Evolutionary conservation across 2,797 vertebrate species (phyloP), one percentile per base, ranked within the genome.

Genomic region (Poeciliopsis gracilis): DNA sequence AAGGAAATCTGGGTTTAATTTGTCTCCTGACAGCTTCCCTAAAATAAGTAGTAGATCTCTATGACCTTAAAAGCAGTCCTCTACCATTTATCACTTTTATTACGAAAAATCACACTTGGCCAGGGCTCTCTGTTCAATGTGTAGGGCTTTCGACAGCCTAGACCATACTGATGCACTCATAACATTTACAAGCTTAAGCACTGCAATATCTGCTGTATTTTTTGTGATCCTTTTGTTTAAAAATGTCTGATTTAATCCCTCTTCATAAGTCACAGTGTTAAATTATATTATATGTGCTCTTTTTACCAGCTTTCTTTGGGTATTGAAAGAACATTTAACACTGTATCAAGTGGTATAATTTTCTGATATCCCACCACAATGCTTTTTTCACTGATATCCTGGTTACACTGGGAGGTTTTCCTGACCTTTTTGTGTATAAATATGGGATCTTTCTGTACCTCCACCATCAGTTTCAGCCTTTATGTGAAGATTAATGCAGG

Each of bases 31-130:
- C 88, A 88, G 63, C 84, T 83, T 84, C 79, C 73, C 47, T 78
- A 73, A 72, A 89, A 83, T 78, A 76, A 33, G 85, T 83, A 87
- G 84, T 84, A 79, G 88, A 89, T 91, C 85, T 66, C 38, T 1
- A 74, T 91, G 92, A 93, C 90, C 90, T 94, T 92, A 90, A 90
- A 92, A 85, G 80, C 79, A 86, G 82, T 86, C 72, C 78, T 71
- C 57, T 67, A 57, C 76, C 86, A 89, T 92, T 90, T 84, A 87
- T 94, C 89, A 90, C 82, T 81, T 91, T 85, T 89, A 93, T 89
- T 85, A 85, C 86, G 85, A 90, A 77, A 78, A 78, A 90, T 86
- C 69, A 76, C 63, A 45, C 77, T 81, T 82, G 77, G 85, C 77
- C 47, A 18, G 51, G 70, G 86, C 71, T 81, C 78, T 87, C 76